Base-by-base conservation (phyloP, 2,797 vertebrate species). In the Meriones psammophilus region DNA sequence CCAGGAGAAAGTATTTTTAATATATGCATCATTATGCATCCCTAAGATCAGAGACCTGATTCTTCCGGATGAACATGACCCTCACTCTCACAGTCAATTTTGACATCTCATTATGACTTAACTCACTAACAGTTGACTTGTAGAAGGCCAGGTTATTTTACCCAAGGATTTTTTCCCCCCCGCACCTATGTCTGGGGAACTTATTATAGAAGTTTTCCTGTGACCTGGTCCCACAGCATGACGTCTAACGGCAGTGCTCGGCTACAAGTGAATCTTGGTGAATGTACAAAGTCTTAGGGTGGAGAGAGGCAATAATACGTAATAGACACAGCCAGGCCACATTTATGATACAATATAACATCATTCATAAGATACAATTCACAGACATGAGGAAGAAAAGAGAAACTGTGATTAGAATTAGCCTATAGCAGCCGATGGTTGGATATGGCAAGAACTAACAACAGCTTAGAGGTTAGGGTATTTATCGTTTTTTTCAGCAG, bases 171-270 rank as follows among this genome's bases (percentile, higher is more conserved):
- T 60, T 78, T 88, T 24, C 30, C 12, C n/a, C 78, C 56, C 56
- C 1, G 6, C 42, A 46, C 74, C 13, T 81, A 2, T 58, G 24
- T 50, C 36, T 30, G 68, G 91, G 50, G 79, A 92, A 73, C 84
- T 97, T 85, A 78, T 94, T 96, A 97, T 1, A 76, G 90, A 60
- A 71, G 74, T 77, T 89, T 87, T 89, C 20, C 89, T 84, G 78
- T 94, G 91, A 84, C 74, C 89, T 78, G 56, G 58, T 89, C 84
- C 76, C 87, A 85, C 8, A 89, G 73, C n/a, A 13, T 54, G 83
- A 76, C 83, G 83, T 84, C 91, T 42, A 13, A 89, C 74, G 93
- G 80, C 39, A 28, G 66, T 28, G 33, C n/a, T 30, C 20, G 24
- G 68, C 56, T 46, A 30, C 15, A 73, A 26, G 33, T 46, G 79